Base-by-base conservation (phyloP, 53 echinoderm and acorn worm genomes). In the Paracentrotus lividus region DNA sequence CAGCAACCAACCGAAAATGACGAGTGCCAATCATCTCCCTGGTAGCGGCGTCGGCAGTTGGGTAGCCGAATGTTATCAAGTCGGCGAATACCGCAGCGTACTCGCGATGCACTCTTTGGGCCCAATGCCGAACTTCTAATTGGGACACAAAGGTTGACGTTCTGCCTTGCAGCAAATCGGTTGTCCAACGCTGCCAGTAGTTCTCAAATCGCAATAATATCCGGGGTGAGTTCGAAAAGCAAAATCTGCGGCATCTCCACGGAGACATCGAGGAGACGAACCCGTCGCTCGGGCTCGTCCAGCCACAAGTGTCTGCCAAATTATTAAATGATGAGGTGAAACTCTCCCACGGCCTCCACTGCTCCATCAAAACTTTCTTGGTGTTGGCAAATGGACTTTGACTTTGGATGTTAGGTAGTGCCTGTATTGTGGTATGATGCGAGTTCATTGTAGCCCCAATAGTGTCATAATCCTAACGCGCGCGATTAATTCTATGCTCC, bases 221-320 rank as follows among this genome's bases (percentile, higher is more conserved):
- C 55, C 7, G 72, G 32, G 21, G 45, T 9, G 2, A 90, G 90
- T 34, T 90, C 72, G 90, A 72, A 90, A 87, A 31, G 16, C 68
- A 34, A 67, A 93, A 24, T 88, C 90, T 6, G n/a, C n/a, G 2
- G 95, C 95, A 59, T 95, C 93, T 15, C 93, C 95, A 4, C 88
- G 76, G 34, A 93, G 89, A 42, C 93, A 93, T 76, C 88, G 0
- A 95, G 51, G 2, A 95, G 90, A 33, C 93, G 88, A n/a, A 93
- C 76, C 8, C 85, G 61, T 51, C 88, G 78, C 40, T 95, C 95
- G n/a, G 51, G 20, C 26, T 66, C 75, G 8, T 88, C 85, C 95
- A 93, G 93, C 32, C 49, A 69, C 95, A 95, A 8, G 93, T 93
- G 5, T 21, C 52, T 5, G 92, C 77, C 12, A 92, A n/a, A 33